A percentile compares a stretch with the other conserved stretches of the same genome.
These are phyloP conservation scores for Agrypnia vestita DNA, from an alignment of 1,140 invertebrate genomes.

Conservation along the genomic window DNA sequence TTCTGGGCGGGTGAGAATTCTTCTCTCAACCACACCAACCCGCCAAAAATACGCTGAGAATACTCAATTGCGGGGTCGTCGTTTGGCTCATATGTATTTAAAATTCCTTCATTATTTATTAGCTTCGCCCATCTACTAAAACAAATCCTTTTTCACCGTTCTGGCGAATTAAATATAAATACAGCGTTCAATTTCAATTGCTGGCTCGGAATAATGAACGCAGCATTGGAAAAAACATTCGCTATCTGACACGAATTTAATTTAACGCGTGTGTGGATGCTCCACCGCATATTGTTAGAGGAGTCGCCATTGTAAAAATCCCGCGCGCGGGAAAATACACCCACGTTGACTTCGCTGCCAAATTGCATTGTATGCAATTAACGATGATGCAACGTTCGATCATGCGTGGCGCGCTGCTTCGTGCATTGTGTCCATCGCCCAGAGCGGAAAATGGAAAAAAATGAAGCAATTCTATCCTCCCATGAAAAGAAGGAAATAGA, in stretches of 20 bases:
- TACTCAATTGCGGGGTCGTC: background rate
- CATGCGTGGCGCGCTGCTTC: background rate
- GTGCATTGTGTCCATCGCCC: background rate
- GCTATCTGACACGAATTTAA: constrained; percentile 12
- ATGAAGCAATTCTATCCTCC: background rate
- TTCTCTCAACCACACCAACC: no score
- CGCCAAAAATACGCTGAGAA: background rate
- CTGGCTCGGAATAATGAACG: background rate
- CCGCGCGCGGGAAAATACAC: constrained; percentile 9
- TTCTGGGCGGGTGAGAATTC: no score
- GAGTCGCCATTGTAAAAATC: constrained; percentile 13
- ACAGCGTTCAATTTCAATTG: background rate
- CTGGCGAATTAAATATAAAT: background rate
- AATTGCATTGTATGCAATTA: constrained; percentile 37
- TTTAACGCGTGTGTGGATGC: constrained; percentile 17
- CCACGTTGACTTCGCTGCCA: constrained; percentile 10
- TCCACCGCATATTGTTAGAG: constrained; percentile 20
- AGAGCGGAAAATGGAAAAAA: background rate
- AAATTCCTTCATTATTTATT: background rate
- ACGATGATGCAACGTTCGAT: constrained; percentile 5
- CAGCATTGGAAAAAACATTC: background rate
- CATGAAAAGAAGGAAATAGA: background rate
- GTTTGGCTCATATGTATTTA: background rate
- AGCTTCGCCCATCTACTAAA: background rate
- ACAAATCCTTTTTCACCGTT: background rate